These are phyloP conservation scores for Brachionus calyciflorus DNA, from an alignment of 1,140 invertebrate genomes.

Conservation along the genomic window DNA sequence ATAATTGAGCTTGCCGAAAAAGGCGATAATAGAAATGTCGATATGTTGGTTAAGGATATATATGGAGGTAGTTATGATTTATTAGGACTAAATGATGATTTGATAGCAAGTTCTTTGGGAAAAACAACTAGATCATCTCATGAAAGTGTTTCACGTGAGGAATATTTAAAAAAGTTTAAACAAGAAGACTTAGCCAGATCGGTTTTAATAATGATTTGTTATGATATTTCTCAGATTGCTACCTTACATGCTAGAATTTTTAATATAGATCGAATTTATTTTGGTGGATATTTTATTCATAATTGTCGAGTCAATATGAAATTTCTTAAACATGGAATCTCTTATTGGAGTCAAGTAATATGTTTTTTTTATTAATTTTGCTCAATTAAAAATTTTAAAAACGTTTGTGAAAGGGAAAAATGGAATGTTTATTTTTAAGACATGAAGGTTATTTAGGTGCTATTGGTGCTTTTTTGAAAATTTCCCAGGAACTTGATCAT, in stretches of 20 bases:
- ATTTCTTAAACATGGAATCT: constrained; percentile 91
- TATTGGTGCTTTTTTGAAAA: constrained; percentile 62
- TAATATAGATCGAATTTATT: constrained; percentile 74
- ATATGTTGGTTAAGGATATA: constrained; percentile 93
- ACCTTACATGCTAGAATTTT: constrained; percentile 80
- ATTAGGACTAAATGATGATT: constrained; percentile 83
- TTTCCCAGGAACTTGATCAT: constrained; percentile 65
- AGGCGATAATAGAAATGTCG: constrained; percentile 88
- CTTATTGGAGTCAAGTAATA: constrained; percentile 79
- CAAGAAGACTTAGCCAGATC: constrained; percentile 87
- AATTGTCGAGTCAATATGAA: constrained; percentile 98
- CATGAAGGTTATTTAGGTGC: constrained; percentile 68
- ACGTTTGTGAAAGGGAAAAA: constrained; percentile 70
- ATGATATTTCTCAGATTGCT: constrained; percentile 97
- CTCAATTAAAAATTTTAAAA: neutral
- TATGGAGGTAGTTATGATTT: constrained; percentile 92
- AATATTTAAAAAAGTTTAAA: constrained; percentile 74
- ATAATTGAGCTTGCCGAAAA: constrained; percentile 86
- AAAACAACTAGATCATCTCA: constrained; percentile 65
- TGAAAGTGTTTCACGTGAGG: constrained; percentile 77
- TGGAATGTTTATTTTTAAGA: constrained; percentile 91
- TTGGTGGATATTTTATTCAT: constrained; percentile 94
- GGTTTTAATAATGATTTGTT: constrained; percentile 95
- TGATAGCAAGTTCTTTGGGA: constrained; percentile 87
- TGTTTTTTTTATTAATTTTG: neutral